Evolutionary conservation across 2,888 invertebrate species (phyloP).

Genomic region (Stratiomys singularior): DNA sequence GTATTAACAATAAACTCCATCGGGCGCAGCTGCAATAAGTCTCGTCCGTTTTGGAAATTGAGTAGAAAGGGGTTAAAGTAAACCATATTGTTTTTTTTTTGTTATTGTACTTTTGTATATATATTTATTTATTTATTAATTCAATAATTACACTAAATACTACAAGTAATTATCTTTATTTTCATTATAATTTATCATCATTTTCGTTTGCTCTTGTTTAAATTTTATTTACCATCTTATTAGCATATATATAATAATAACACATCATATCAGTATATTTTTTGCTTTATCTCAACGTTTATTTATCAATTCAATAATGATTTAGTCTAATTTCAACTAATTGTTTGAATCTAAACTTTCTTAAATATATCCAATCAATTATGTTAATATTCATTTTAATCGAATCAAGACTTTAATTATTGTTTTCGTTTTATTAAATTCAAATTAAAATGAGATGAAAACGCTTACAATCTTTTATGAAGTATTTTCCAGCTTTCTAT

Average conservation of each 20-base stretch:
- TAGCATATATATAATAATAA: constrained; percentile 13
- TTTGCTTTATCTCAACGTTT: background rate
- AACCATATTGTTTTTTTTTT: too few relatives aligned
- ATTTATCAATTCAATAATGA: constrained; percentile 3
- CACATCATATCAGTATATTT: constrained; percentile 20
- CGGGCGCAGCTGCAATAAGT: too few relatives aligned
- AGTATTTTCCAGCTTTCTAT: too few relatives aligned
- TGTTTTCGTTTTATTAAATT: too few relatives aligned
- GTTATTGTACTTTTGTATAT: constrained; percentile 39
- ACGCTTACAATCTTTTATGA: too few relatives aligned
- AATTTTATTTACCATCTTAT: background rate
- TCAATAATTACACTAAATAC: constrained; percentile 40
- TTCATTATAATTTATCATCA: background rate
- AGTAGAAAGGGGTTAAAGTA: too few relatives aligned
- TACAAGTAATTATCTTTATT: constrained; percentile 29
- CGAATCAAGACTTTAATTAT: too few relatives aligned
- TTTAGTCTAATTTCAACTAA: constrained; percentile 13
- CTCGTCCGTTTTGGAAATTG: too few relatives aligned
- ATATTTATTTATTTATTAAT: constrained; percentile 40
- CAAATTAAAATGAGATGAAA: too few relatives aligned
- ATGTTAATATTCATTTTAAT: too few relatives aligned
- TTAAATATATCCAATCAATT: too few relatives aligned
- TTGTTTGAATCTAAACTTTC: background rate
- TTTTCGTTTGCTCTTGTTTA: background rate
- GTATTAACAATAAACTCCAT: too few relatives aligned